These are phyloP conservation scores for Mythimna pallens DNA, from an alignment of 2,888 invertebrate species.

Conservation along the genomic window DNA sequence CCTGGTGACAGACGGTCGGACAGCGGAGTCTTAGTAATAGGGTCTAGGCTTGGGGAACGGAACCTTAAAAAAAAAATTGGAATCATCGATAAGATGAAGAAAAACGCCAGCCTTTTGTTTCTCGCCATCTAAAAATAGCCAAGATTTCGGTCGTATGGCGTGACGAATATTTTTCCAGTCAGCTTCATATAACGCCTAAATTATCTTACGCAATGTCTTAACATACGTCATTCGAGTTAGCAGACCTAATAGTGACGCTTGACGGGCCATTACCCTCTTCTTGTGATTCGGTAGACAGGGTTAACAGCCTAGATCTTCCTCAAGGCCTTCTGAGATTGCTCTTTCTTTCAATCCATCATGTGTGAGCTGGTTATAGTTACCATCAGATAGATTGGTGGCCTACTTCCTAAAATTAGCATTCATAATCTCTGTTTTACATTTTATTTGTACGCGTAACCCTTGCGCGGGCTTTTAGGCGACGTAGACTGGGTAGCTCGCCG, in stretches of 20 bases:
- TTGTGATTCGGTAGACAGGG: constrained; percentile 14
- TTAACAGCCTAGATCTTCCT: constrained; percentile 33
- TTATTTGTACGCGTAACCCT: no score
- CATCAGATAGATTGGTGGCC: background rate
- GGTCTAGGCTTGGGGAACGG: no score
- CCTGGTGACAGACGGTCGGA: no score
- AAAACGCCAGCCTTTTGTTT: background rate
- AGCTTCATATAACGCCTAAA: constrained; percentile 25
- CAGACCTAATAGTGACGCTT: constrained; percentile 35
- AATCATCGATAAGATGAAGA: background rate
- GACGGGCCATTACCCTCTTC: constrained; percentile 27
- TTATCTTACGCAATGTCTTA: constrained; percentile 36
- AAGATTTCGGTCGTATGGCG: background rate
- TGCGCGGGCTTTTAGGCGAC: no score
- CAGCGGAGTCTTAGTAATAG: no score
- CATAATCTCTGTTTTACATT: background rate
- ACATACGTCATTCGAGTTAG: constrained; percentile 35
- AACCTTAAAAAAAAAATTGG: no score
- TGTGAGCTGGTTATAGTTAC: background rate
- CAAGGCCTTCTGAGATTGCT: constrained; percentile 41
- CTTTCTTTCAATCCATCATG: constrained; percentile 27
- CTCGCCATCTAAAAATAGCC: background rate
- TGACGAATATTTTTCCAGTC: constrained; percentile 9
- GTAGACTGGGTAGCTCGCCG: no score
- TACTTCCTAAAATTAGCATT: background rate